Percentiles rank a stretch among this genome's conserved stretches.
phyloP scores from a whole-genome alignment of 2,113 vertebrate species.

The Glareola pratincola region DNA sequence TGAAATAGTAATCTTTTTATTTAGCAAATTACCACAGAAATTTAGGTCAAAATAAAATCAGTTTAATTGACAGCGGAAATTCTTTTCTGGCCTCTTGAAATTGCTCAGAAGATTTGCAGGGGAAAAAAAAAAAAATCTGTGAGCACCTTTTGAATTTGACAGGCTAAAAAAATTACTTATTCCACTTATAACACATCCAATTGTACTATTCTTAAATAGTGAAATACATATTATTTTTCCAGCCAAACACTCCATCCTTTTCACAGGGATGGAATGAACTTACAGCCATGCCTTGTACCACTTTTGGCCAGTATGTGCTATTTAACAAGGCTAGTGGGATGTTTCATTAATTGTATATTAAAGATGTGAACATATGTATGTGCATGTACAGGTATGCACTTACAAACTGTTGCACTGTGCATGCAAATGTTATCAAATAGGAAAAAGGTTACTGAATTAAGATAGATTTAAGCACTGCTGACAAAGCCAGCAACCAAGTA shows the following conservation, averaged over 20 bases:
- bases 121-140: neutral
- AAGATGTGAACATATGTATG: neutral
- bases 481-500: neutral
- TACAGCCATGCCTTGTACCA: neutral
- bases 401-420: neutral
- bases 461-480: neutral
- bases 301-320: neutral
- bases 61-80: neutral
- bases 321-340: neutral
- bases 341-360: neutral
- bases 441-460: neutral
- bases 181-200: neutral
- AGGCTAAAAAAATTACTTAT: neutral
- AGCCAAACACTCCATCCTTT: neutral
- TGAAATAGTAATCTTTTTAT: neutral
- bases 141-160: neutral
- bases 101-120: neutral
- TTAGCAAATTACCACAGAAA: neutral
- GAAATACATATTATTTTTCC: neutral
- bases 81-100: neutral
- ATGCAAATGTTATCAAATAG: neutral
- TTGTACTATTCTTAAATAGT: neutral
- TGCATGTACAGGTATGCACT: neutral
- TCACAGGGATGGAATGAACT: neutral
- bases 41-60: neutral